phyloP scores from a whole-genome alignment of 1,140 invertebrate genomes.

The Spodoptera litura region DNA sequence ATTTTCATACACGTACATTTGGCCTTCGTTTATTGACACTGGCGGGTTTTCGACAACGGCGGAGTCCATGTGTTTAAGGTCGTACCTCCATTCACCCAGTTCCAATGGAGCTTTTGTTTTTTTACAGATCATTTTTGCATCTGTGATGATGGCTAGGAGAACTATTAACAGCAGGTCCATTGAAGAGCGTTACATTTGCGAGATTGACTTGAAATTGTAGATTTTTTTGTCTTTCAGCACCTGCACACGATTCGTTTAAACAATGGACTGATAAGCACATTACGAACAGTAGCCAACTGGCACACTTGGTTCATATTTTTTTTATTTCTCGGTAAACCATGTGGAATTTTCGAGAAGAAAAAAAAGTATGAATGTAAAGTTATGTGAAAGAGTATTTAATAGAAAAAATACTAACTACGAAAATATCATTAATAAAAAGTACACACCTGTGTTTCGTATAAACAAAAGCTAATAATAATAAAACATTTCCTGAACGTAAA shows the following conservation, averaged over 20 bases:
- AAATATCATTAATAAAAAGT: too few species aligned
- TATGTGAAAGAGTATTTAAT: too few species aligned
- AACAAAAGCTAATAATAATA: too few species aligned
- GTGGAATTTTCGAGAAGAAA: not conserved
- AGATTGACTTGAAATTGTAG: conserved; percentile 31
- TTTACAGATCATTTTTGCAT: conserved; percentile 60
- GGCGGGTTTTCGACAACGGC: conserved; percentile 73
- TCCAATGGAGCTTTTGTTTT: conserved; percentile 70
- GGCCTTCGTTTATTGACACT: conserved; percentile 69
- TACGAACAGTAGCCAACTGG: not conserved
- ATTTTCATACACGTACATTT: conserved; percentile 78
- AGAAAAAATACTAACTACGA: too few species aligned
- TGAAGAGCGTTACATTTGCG: conserved; percentile 40
- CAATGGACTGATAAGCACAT: conserved; percentile 24
- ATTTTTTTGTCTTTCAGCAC: conserved; percentile 39
- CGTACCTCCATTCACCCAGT: conserved; percentile 65
- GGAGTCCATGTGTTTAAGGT: conserved; percentile 70
- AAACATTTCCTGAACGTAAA: too few species aligned
- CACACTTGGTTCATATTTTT: not conserved
- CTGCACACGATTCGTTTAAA: not conserved
- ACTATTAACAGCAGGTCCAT: conserved; percentile 58
- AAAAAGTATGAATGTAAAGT: too few species aligned
- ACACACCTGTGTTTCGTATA: too few species aligned
- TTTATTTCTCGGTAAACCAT: not conserved
- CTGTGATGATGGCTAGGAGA: conserved; percentile 38